These are phyloP conservation scores for Arion vulgaris DNA, from an alignment of 1,140 invertebrate species.

Conservation along the genomic window DNA sequence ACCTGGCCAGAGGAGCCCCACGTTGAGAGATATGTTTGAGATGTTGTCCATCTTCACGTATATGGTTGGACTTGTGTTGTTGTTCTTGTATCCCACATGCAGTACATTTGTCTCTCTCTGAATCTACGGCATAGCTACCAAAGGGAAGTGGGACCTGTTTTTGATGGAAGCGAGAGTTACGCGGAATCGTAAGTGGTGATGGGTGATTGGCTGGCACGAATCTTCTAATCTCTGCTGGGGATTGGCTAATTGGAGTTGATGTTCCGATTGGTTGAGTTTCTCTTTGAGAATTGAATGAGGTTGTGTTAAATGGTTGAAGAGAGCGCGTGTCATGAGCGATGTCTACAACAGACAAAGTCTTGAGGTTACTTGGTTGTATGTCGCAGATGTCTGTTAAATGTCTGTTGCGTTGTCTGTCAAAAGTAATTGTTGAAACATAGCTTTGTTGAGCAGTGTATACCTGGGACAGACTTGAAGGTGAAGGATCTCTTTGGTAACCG, in stretches of 20 bases:
- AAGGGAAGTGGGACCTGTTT: no score
- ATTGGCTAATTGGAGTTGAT: slow-evolving; percentile 18
- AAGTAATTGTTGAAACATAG: neutral
- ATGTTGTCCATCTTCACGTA: neutral
- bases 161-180: neutral
- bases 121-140: no score
- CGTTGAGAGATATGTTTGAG: neutral
- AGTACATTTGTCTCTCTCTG: no score
- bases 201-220: slow-evolving; percentile 4
- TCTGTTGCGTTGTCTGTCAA: neutral
- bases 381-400: neutral
- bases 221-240: slow-evolving; percentile 15
- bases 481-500: neutral
- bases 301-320: neutral
- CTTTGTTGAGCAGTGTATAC: neutral
- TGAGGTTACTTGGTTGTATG: neutral
- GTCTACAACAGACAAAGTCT: neutral
- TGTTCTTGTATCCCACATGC: no score
- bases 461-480: neutral
- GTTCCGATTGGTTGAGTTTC: slow-evolving; percentile 14
- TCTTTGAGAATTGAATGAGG: neutral
- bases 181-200: slow-evolving; percentile 9
- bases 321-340: neutral
- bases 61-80: neutral
- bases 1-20: neutral